Base-by-base conservation (phyloP, 2,113 vertebrate genomes). In the Reinhardtius hippoglossoides region DNA sequence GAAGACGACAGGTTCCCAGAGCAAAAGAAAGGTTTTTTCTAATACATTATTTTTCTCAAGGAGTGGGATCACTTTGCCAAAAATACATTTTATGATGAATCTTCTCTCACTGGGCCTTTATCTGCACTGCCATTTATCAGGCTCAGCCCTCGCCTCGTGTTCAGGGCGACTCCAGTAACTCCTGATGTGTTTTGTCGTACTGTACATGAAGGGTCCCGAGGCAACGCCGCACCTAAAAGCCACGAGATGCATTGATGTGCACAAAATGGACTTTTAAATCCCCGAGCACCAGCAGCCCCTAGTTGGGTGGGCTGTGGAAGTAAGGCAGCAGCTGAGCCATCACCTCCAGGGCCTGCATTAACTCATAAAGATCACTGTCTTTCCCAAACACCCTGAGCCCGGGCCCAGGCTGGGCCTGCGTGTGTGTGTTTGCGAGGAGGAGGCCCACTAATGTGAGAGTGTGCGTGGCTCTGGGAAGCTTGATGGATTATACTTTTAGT, bases 321-420 rank as follows among this genome's bases (percentile, higher is more conserved):
- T 63, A 52, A 85, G 70, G 77, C 83, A 70, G 78, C 83, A 75
- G 72, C 83, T 85, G 88, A 93, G 87, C 82, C 84, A 83, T 85
- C 91, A 88, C 87, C 90, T 90, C 88, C 85, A 65, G 88, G 87
- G 83, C 83, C 82, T 87, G 50, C 76, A 87, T 89, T 87, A 83
- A 90, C 91, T 89, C 82, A 82, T 87, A 85, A 91, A 90, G 85
- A 89, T 91, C 82, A 76, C 83, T 74, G 89, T 91, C 88, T 91
- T 74, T n/a, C 72, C 61, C 79, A 83, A 81, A 89, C 80, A 78
- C 78, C 66, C 77, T 0, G 27, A 83, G 65, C 80, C 71, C 81
- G 66, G 70, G 48, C 26, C 27, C 80, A 58, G 65, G 50, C 31
- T 77, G 80, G 80, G 21, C 23, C 21, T 44, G 9, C 52, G 20